These are phyloP conservation scores for Myotis brandtii DNA, from an alignment of 2,113 vertebrate species.

Conservation along the genomic window DNA sequence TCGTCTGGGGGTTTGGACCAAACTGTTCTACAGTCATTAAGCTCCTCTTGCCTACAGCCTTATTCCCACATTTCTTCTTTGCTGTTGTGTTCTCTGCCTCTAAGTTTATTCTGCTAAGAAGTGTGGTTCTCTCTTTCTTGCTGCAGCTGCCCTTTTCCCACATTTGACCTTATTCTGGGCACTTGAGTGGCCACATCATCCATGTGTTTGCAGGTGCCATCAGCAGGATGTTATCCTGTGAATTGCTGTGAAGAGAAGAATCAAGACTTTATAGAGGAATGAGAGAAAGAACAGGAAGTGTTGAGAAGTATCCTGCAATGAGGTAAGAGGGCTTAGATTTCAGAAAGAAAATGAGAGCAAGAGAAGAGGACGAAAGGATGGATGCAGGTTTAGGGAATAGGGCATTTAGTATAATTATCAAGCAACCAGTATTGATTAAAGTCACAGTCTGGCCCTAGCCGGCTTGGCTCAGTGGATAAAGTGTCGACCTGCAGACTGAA, in stretches of 20 bases:
- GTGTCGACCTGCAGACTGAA: no score
- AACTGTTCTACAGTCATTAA: neutral
- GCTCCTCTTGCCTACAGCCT: neutral
- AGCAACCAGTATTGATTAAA: neutral
- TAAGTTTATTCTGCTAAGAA: neutral
- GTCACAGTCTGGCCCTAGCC: neutral
- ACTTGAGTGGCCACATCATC: neutral
- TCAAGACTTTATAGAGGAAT: neutral
- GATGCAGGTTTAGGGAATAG: neutral
- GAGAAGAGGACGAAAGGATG: neutral
- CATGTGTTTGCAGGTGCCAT: conserved; percentile 59
- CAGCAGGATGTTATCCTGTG: neutral
- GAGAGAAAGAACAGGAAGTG: neutral
- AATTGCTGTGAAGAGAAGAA: conserved; percentile 1
- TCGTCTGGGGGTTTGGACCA: neutral
- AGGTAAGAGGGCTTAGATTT: neutral
- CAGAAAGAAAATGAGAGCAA: neutral
- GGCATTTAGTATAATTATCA: neutral
- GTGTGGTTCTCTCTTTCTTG: neutral
- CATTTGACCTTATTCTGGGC: neutral
- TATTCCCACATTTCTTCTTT: neutral
- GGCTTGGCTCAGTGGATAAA: no score
- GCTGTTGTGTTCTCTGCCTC: neutral
- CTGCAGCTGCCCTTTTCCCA: neutral
- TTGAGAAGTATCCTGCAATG: neutral